phyloP scores from a whole-genome alignment of 2,113 vertebrate genomes.

The Crotophaga sulcirostris region DNA sequence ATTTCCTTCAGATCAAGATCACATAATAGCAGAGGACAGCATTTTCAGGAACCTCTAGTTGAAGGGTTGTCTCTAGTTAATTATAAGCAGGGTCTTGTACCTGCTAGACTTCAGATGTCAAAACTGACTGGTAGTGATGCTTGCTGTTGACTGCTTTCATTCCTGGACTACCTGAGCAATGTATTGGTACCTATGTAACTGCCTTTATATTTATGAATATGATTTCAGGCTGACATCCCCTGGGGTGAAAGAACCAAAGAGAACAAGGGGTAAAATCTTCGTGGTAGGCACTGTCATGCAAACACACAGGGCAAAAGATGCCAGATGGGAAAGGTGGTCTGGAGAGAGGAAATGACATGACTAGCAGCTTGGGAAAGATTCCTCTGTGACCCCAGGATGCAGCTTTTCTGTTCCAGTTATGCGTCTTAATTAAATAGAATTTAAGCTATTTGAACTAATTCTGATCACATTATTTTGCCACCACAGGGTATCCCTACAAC shows the following conservation, averaged over 20 bases:
- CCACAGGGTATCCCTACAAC: constrained; percentile 58
- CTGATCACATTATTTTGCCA: background rate
- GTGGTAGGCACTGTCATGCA: background rate
- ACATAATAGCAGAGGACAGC: rapidly evolving
- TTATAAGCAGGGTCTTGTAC: background rate
- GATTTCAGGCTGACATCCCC: background rate
- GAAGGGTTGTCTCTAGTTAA: background rate
- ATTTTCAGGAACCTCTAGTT: background rate
- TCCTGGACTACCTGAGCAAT: background rate
- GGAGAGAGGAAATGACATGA: background rate
- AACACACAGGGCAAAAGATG: background rate
- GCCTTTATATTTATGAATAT: background rate
- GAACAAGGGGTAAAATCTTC: background rate
- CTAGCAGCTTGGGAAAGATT: background rate
- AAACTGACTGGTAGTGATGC: background rate
- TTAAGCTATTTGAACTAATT: background rate
- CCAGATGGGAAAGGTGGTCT: background rate
- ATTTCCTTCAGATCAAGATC: background rate
- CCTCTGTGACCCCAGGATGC: background rate
- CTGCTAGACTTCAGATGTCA: background rate
- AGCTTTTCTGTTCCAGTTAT: background rate
- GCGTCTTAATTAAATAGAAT: background rate
- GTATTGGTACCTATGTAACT: background rate
- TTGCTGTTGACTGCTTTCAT: background rate
- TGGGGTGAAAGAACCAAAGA: background rate